Base-by-base conservation (phyloP, 2,888 invertebrate species). In the Synergus gifuensis region DNA sequence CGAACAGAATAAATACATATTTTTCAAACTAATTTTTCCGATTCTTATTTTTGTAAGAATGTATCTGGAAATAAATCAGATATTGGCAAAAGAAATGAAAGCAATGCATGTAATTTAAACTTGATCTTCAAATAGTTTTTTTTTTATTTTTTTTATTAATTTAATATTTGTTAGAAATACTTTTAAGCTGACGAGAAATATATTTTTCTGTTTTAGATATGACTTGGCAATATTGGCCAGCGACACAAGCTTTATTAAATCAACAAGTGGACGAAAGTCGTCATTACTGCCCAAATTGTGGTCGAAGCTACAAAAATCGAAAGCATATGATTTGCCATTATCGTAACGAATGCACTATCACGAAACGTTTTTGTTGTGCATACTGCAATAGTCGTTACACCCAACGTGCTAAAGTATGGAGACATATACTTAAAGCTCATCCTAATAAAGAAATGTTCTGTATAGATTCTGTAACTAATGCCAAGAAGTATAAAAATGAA, bases 301-400 rank as follows among this genome's bases (percentile, higher is more conserved):
- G 76, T 8, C 73, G 82, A 36, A 77, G 60, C n/a, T 84, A 84
- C 44, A 82, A 81, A 46, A 69, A 80, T 66, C 78, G 76, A 12
- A 78, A 82, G 46, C 77, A 80, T 73, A 78, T 81, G 67, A 54
- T 69, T 46, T 67, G 81, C 16, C 85, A 85, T 76, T 63, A 78
- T 54, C 78, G 77, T 5, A 80, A 85, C 46, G 84, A 86, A 60
- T 86, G 86, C 64, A 84, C 85, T 1, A 76, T 63, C 46, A 58
- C 82, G 22, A 69, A 69, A 49, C 69, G 83, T 77, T 85, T 86
- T 76, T 79, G 82, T 63, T 88, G 88, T 81, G 85, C 86, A 18
- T 84, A 85, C 76, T 88, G 88, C 77, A 80, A 77, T n/a, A 81
- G 85, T 67, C 44, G 73, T 14, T 62, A 69, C 9, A 76, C 60